Conservation (phyloP, 2,888 invertebrate genomes). For the Lochmaea capreae region DNA sequence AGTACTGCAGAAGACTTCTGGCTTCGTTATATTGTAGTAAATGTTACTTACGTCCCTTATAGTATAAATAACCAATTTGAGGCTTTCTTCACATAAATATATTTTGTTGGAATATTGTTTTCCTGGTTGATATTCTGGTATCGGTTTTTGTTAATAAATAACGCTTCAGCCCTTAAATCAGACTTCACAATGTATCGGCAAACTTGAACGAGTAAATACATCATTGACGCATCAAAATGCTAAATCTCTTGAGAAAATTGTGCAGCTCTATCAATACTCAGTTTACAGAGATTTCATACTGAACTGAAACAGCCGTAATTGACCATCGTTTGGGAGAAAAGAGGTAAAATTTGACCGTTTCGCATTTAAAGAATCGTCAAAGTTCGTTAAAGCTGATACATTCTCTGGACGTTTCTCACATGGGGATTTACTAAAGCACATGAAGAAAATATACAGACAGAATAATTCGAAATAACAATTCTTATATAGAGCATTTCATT, state of each 20-base stretch:
- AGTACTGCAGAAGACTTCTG: no score
- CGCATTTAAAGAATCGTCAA: neutral
- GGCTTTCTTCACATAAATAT: no score
- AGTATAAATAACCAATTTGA: no score
- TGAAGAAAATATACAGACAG: neutral
- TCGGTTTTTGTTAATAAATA: neutral
- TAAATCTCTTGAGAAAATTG: neutral
- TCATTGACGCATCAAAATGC: neutral
- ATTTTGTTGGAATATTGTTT: no score
- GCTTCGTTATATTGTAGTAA: no score
- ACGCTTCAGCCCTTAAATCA: neutral
- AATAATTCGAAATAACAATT: neutral
- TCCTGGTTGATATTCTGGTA: no score
- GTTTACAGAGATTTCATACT: neutral
- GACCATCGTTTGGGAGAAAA: neutral
- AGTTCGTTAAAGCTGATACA: neutral
- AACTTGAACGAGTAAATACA: neutral
- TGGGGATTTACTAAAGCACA: neutral
- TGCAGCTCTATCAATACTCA: neutral
- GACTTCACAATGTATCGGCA: neutral
- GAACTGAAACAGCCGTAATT: conserved; percentile 4
- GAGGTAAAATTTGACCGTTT: neutral
- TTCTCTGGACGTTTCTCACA: neutral
- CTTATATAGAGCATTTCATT: no score
- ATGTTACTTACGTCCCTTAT: no score